These are phyloP conservation scores for Microctenopoma steveboyesi DNA, from an alignment of 2,797 vertebrate genomes.

Conservation along the genomic window DNA sequence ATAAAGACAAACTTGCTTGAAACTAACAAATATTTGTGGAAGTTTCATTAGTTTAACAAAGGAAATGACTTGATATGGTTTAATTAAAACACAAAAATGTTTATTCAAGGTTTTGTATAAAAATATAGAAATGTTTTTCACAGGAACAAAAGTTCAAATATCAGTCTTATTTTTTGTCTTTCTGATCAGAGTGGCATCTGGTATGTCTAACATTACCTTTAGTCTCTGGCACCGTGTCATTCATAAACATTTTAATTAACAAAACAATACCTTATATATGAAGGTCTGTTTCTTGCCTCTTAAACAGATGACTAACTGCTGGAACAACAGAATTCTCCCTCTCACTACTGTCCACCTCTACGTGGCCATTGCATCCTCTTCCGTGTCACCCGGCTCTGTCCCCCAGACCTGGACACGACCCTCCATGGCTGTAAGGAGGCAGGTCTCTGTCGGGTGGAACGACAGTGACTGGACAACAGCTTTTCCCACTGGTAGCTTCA, in stretches of 20 bases:
- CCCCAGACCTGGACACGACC: slow-evolving; percentile 89
- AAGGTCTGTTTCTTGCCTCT: background rate
- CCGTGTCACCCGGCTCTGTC: slow-evolving; percentile 77
- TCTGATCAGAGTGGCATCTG: too few species aligned
- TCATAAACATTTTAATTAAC: too few species aligned
- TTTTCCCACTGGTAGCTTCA: slow-evolving; percentile 86
- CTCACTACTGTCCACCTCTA: slow-evolving; percentile 22
- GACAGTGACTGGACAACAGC: slow-evolving; percentile 90
- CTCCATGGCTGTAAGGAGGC: slow-evolving; percentile 87
- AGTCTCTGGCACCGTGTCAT: too few species aligned
- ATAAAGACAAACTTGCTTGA: slow-evolving; percentile 60
- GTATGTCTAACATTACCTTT: background rate
- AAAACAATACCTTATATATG: background rate
- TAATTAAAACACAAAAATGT: slow-evolving; percentile 5
- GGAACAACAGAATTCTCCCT: background rate
- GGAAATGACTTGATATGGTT: background rate
- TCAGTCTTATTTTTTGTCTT: background rate
- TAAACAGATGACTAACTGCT: background rate
- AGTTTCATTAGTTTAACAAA: background rate
- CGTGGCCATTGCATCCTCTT: slow-evolving; percentile 26
- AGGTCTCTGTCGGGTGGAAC: slow-evolving; percentile 88
- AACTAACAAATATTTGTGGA: background rate
- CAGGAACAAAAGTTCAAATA: background rate
- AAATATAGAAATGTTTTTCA: slow-evolving; percentile 21
- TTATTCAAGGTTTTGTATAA: slow-evolving; percentile 49